Conservation (phyloP, 2,888 invertebrate genomes). For the Cacoxenus indagator region DNA sequence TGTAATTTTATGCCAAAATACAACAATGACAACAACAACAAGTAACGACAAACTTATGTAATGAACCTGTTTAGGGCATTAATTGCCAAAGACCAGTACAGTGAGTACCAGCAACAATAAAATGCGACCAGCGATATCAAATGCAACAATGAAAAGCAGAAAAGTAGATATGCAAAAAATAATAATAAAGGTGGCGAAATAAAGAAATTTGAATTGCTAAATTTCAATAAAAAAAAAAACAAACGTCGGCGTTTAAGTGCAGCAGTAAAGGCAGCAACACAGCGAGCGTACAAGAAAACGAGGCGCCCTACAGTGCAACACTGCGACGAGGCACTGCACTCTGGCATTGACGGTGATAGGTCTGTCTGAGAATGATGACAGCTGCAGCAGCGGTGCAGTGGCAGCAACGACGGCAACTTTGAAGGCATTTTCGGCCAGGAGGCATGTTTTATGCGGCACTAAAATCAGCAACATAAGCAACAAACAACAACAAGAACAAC, state of each 20-base stretch:
- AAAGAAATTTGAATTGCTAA: neutral
- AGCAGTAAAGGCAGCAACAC: neutral
- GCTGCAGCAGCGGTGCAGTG: neutral
- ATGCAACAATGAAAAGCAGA: neutral
- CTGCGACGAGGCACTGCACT: neutral
- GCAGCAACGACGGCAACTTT: neutral
- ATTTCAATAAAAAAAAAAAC: slow-evolving; percentile 3
- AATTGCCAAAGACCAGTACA: too few relatives aligned
- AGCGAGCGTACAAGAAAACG: neutral
- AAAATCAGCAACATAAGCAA: neutral
- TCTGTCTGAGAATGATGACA: neutral
- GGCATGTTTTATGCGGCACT: too few relatives aligned
- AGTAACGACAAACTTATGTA: too few relatives aligned
- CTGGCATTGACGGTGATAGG: neutral
- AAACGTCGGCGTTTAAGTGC: neutral
- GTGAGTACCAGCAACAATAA: too few relatives aligned
- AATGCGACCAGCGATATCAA: too few relatives aligned
- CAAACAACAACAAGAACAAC: neutral
- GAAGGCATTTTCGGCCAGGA: too few relatives aligned
- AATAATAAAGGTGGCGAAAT: neutral
- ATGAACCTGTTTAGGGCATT: too few relatives aligned
- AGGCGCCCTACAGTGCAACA: neutral
- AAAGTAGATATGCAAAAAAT: neutral
- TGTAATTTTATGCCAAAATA: too few relatives aligned
- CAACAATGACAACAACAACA: too few relatives aligned